Evolutionary conservation across 2,888 invertebrate species (phyloP).

Genomic region (Bombyx huttoni): DNA sequence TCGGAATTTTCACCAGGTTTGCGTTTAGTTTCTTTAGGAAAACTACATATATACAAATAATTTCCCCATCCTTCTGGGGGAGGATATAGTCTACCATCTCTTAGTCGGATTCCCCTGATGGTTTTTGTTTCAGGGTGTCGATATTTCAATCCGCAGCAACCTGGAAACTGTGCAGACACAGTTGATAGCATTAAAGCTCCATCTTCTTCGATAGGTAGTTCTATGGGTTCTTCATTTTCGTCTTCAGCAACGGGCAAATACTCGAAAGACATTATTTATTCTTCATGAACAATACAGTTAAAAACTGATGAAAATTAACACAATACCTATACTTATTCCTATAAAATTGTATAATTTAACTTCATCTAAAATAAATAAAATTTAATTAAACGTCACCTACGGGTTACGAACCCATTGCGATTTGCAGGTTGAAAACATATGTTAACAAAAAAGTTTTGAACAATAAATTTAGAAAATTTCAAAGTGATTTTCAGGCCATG

Average conservation of each 20-base stretch:
- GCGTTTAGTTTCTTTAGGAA: slow-evolving; percentile 93
- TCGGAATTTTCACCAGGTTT: slow-evolving; percentile 91
- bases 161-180: slow-evolving; percentile 96
- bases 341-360: slow-evolving; percentile 65
- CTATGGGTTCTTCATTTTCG: slow-evolving; percentile 97
- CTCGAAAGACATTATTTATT: slow-evolving; percentile 71
- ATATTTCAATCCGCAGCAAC: slow-evolving; percentile 96
- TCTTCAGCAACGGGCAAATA: slow-evolving; percentile 96
- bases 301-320: slow-evolving; percentile 56
- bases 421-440: slow-evolving; percentile 68
- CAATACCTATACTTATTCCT: slow-evolving; percentile 58
- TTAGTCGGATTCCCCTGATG: slow-evolving; percentile 90
- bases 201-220: slow-evolving; percentile 96
- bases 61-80: slow-evolving; percentile 91
- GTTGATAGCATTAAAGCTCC: slow-evolving; percentile 93
- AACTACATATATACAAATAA: slow-evolving; percentile 83
- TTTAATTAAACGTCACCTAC: slow-evolving; percentile 63
- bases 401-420: slow-evolving; percentile 70
- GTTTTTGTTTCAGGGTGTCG: slow-evolving; percentile 93
- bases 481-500: slow-evolving; percentile 15
- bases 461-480: slow-evolving; percentile 20
- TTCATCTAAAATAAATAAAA: slow-evolving; percentile 66
- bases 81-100: slow-evolving; percentile 92
- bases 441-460: slow-evolving; percentile 33
- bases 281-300: slow-evolving; percentile 59